Evolutionary conservation across 2,113 vertebrate genomes (phyloP), one percentile per base, ranked within the genome.

Genomic region (Maylandia zebra): DNA sequence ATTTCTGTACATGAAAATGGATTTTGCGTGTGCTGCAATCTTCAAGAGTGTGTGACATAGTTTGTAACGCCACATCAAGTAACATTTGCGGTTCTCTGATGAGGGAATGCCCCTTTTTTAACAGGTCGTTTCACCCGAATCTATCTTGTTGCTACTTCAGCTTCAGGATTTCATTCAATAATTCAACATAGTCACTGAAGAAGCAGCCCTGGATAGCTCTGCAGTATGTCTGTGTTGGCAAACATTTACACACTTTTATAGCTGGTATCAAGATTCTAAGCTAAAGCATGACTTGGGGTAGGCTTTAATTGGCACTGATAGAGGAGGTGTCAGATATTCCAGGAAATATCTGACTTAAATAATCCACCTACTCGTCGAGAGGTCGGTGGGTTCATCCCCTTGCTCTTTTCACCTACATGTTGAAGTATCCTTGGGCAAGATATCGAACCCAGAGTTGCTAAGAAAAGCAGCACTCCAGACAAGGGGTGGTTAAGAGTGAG

Each of bases 1-100:
- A 55, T 91, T 87, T 90, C 76, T 82, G 57, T 83, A 74, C 79
- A 82, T 88, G 66, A 86, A 89, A 90, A 85, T 66, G 83, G 59
- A 82, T 88, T 84, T 80, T 16, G 79, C 14, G 6, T 59, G 27
- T 55, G 83, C 84, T 69, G 30, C 84, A 27, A 61, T 85, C 53
- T 81, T 84, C 57, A 78, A 78, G 74, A 52, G 27, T 52, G 74
- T 52, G 17, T n/a, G 27, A 78, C 45, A 78, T 13, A 32, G 17
- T 52, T 52, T 52, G 74, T 52, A 78, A 52, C 45, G 27, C 74
- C 48, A 50, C 74, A n/a, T 78, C 74, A 78, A 78, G 16, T 52
- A 30, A 34, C 74, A 52, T 78, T 52, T 78, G 45, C 10, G 7
- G 27, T 50, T 32, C 43, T 78, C 16, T 78, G 24, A 78, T 52